phyloP scores from a whole-genome alignment of 2,797 vertebrate genomes.

The Arctocebus calabarensis region DNA sequence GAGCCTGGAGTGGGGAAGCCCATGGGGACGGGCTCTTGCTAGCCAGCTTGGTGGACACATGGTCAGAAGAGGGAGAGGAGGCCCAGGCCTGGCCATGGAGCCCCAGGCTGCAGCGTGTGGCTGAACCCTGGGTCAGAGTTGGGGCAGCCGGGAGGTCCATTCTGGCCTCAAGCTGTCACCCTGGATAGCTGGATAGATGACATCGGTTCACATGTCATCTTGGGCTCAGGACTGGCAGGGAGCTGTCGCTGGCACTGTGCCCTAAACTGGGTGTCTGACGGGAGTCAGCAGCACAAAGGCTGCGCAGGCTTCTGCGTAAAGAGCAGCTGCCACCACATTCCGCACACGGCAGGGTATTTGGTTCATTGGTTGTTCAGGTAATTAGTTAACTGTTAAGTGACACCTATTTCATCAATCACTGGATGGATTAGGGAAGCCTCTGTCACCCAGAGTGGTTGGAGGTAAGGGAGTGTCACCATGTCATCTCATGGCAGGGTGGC shows the following conservation, averaged over 20 bases:
- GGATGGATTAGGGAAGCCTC: background rate
- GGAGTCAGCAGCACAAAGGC: background rate
- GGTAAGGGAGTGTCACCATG: background rate
- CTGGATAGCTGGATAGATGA: no score
- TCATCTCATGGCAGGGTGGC: background rate
- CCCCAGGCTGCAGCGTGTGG: background rate
- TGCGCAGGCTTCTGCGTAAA: background rate
- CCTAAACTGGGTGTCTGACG: background rate
- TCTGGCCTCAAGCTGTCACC: no score
- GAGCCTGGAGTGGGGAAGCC: background rate
- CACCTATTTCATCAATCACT: background rate
- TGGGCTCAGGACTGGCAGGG: background rate
- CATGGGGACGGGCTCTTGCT: no score
- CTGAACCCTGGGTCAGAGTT: background rate
- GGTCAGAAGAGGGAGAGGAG: background rate
- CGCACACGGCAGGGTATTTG: background rate
- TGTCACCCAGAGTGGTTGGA: background rate
- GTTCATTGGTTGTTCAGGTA: background rate
- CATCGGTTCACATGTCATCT: background rate
- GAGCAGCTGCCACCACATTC: background rate
- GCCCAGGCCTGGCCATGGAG: background rate
- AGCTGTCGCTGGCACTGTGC: background rate
- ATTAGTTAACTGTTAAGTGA: background rate
- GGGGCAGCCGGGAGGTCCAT: background rate
- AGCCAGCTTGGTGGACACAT: background rate